Evolutionary conservation across 1,140 invertebrate species (phyloP), one percentile per base, ranked within the genome.

Genomic region (Holotrichia oblita): DNA sequence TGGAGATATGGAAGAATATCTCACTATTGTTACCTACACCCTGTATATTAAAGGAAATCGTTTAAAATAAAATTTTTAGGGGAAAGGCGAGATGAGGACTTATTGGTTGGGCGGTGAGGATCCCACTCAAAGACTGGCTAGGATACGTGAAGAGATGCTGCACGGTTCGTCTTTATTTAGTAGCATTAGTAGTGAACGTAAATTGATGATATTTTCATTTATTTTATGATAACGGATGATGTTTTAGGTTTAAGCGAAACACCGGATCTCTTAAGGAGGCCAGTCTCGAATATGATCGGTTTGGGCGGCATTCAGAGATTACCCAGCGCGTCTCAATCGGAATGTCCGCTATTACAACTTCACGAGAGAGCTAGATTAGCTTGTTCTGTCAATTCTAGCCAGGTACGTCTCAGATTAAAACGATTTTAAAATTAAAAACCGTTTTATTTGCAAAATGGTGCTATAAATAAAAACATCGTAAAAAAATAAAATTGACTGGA

Each of bases 51-150:
- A n/a, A n/a, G n/a, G n/a, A n/a, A n/a, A n/a, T n/a, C n/a, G n/a
- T n/a, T n/a, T n/a, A n/a, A n/a, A n/a, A n/a, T n/a, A n/a, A n/a
- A n/a, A n/a, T n/a, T 40, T 41, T 81, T 81, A 95, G 92, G 94
- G 92, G 2, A 93, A 93, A 88, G 92, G 93, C 7, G 90, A 93
- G 77, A 93, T 94, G 89, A 87, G 89, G 64, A 95, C 94, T 0
- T 95, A 92, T 87, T 96, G 94, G 94, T 86, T 96, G 14, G 85
- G 90, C 0, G 91, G 91, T 6, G 92, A 93, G 84, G 90, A 93
- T 83, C 82, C 85, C 0, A 78, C 75, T 22, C 82, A 85, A 79
- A 73, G 84, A 75, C 76, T 86, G 48, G 85, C 84, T 4, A 74
- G 85, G 76, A 83, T 87, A 44, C 80, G 83, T 42, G 79, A 83